A percentile compares a stretch with the other conserved stretches of the same genome.
Conservation (phyloP, 2,797 vertebrate species). For the Microhierax caerulescens region DNA sequence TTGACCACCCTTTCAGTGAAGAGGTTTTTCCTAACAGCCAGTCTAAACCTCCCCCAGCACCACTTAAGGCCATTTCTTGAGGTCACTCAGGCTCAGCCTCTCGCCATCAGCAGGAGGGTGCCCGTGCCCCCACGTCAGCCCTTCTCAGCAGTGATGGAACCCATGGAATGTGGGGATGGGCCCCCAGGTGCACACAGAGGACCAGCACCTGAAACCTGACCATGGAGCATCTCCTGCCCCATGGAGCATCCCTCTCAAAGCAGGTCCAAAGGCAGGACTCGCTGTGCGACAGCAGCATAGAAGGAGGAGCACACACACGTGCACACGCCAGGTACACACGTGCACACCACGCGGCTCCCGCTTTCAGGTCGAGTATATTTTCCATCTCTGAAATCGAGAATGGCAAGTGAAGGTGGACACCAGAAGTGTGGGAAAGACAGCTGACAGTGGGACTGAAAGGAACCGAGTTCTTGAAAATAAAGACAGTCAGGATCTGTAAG, state of each 20-base stretch:
- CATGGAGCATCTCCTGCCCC: neutral
- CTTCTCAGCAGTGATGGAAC: neutral
- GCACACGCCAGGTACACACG: neutral
- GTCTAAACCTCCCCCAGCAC: too few relatives aligned
- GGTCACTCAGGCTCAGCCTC: neutral
- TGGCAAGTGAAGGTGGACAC: accelerated
- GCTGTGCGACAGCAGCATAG: accelerated
- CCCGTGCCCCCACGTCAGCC: accelerated
- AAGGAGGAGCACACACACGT: neutral
- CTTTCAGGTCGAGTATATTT: accelerated
- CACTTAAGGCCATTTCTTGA: too few relatives aligned
- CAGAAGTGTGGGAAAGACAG: accelerated
- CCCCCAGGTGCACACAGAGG: neutral
- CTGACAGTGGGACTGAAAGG: neutral
- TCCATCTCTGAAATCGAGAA: neutral
- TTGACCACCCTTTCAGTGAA: too few relatives aligned
- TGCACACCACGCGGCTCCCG: accelerated
- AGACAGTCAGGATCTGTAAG: neutral
- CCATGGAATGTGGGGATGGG: accelerated
- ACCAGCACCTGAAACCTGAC: neutral
- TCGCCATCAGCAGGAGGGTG: neutral
- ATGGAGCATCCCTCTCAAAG: neutral
- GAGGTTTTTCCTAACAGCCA: too few relatives aligned
- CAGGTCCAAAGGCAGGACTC: neutral
- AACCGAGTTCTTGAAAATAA: neutral